These are phyloP conservation scores for Odontamblyopus rebecca DNA, from an alignment of 2,797 vertebrate genomes.

Conservation along the genomic window DNA sequence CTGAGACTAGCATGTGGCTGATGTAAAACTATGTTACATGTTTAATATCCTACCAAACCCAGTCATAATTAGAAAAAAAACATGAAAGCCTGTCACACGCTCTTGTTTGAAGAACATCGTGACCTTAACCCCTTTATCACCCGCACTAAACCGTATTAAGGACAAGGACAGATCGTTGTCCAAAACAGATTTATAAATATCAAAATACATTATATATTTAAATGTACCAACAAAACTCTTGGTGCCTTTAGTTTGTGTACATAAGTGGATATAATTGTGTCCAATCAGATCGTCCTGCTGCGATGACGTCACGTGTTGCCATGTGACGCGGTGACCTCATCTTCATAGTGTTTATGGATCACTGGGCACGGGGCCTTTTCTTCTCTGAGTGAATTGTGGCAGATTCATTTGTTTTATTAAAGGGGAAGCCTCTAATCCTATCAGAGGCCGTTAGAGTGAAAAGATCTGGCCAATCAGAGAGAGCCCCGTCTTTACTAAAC, in stretches of 20 bases:
- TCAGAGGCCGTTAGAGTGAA: conserved; percentile 36
- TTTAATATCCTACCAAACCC: no score
- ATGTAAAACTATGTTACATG: no score
- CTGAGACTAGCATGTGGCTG: no score
- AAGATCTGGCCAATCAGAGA: conserved; percentile 17
- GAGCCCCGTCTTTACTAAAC: neutral
- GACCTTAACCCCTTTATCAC: no score
- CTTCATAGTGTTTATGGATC: conserved; percentile 75
- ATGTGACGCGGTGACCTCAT: conserved; percentile 63
- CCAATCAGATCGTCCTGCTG: conserved; percentile 10
- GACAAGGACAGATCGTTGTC: no score
- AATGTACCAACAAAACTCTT: conserved; percentile 16
- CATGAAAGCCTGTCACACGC: no score
- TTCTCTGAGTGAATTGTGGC: conserved; percentile 72
- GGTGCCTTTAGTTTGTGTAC: neutral
- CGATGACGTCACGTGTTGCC: conserved; percentile 33
- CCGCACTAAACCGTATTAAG: no score
- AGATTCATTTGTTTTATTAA: conserved; percentile 72
- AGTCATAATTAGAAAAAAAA: no score
- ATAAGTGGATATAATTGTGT: conserved; percentile 1
- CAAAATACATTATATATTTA: conserved; percentile 31
- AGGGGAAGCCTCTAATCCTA: conserved; percentile 68
- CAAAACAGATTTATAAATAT: neutral
- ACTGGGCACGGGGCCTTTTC: conserved; percentile 61
- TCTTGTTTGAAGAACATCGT: no score